Evolutionary conservation across 2,888 invertebrate genomes (phyloP).

Genomic region (Cryptophagus acutangulus): DNA sequence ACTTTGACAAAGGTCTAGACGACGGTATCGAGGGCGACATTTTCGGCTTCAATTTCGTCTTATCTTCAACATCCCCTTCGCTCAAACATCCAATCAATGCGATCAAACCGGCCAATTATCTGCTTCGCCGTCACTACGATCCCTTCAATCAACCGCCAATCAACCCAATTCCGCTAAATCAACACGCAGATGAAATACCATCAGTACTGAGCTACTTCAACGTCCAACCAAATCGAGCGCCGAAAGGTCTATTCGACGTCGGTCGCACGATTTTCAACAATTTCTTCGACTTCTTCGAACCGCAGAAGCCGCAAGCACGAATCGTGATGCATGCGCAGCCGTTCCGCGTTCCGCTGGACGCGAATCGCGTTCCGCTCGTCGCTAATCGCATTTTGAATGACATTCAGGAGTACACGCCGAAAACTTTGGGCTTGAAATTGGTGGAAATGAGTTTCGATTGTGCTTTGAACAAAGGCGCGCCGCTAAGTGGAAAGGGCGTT

Average conservation of each 20-base stretch:
- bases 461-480: conserved; percentile 50
- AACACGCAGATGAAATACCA: neutral
- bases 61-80: conserved; percentile 52
- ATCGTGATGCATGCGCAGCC: neutral
- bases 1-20: conserved; percentile 58
- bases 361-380: neutral
- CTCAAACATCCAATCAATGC: conserved; percentile 4
- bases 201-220: conserved; percentile 7
- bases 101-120: conserved; percentile 7
- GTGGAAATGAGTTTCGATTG: conserved; percentile 50
- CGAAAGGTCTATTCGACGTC: neutral
- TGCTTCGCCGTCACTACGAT: conserved; percentile 10
- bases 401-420: conserved; percentile 15
- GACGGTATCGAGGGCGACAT: conserved; percentile 66
- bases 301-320: conserved; percentile 5
- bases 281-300: conserved; percentile 15
- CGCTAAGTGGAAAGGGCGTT: conserved; percentile 48
- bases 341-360: neutral
- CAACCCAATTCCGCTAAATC: neutral
- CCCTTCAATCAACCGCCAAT: neutral
- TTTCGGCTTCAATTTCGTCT: conserved; percentile 61
- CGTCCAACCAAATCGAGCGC: neutral
- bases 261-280: conserved; percentile 3
- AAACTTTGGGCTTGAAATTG: conserved; percentile 47
- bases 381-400: conserved; percentile 1